A percentile compares a stretch with the other conserved stretches of the same genome.
phyloP scores from a whole-genome alignment of 1,140 invertebrate genomes.

The Calliopsis andreniformis region DNA sequence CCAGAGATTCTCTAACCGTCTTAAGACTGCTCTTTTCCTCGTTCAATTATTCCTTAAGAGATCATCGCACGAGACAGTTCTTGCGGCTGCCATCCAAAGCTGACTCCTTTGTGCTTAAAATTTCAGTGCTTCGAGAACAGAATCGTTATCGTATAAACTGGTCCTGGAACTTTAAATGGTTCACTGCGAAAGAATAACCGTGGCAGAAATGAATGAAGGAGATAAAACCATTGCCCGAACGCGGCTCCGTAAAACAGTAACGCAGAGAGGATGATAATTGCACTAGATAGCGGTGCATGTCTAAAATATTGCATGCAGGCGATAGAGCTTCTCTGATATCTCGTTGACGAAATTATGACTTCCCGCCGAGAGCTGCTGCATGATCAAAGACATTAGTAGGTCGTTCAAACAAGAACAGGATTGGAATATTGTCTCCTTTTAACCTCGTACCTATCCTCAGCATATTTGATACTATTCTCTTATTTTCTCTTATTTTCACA shows the following conservation, averaged over 20 bases:
- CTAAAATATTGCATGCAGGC: background rate
- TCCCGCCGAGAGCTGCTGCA: background rate
- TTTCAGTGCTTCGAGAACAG: background rate
- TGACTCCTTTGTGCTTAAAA: background rate
- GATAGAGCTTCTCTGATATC: background rate
- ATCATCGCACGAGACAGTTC: slow-evolving; percentile 2
- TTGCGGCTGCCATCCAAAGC: background rate
- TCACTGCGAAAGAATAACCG: background rate
- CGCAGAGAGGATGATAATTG: background rate
- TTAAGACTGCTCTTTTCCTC: slow-evolving; percentile 3
- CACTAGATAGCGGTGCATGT: background rate
- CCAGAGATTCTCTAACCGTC: background rate
- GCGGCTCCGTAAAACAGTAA: no score
- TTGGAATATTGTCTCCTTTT: no score
- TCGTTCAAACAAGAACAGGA: no score
- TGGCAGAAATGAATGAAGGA: background rate
- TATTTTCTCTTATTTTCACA: no score
- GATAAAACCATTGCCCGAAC: background rate
- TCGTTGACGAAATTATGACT: background rate
- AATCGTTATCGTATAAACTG: background rate
- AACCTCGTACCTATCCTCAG: no score
- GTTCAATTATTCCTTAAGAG: slow-evolving; percentile 29
- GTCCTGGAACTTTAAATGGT: background rate
- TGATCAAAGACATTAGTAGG: background rate
- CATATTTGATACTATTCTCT: no score